phyloP scores from a whole-genome alignment of 2,888 invertebrate species.

The Diaphora mendica region DNA sequence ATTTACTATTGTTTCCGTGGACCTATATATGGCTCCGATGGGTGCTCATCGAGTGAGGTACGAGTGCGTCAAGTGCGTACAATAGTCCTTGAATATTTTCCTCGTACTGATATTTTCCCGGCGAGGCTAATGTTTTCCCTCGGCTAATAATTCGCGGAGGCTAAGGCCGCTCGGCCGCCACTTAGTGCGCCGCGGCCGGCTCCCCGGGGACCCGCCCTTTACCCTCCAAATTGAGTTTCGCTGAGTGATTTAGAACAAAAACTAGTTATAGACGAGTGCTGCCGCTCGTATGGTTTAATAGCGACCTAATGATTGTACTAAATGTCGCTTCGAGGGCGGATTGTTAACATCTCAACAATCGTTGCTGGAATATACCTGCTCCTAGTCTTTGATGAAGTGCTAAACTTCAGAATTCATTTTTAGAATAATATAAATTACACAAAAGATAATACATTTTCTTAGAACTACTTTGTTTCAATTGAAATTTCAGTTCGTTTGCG shows the following conservation, averaged over 20 bases:
- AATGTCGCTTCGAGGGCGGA: slow-evolving; percentile 31
- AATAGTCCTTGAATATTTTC: slow-evolving; percentile 52
- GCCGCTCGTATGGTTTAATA: slow-evolving; percentile 56
- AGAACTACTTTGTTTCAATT: background rate
- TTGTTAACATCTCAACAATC: background rate
- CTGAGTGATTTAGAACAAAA: slow-evolving; percentile 77
- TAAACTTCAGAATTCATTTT: background rate
- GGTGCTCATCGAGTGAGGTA: slow-evolving; percentile 23
- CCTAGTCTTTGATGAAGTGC: background rate
- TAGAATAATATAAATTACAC: background rate
- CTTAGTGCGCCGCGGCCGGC: slow-evolving; percentile 56
- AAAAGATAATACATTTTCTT: background rate
- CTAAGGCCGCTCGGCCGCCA: slow-evolving; percentile 63
- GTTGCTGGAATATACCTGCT: background rate
- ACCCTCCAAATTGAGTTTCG: slow-evolving; percentile 76
- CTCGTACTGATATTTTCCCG: slow-evolving; percentile 59
- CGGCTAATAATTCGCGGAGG: slow-evolving; percentile 69
- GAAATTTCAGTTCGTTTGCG: background rate
- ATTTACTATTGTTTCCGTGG: background rate
- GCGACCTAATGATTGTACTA: slow-evolving; percentile 51
- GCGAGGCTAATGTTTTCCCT: slow-evolving; percentile 67
- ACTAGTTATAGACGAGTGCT: slow-evolving; percentile 65
- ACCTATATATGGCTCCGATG: background rate
- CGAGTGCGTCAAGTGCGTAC: slow-evolving; percentile 24
- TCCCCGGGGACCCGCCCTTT: slow-evolving; percentile 64